Base-by-base conservation (phyloP, 1,140 invertebrate genomes). In the Drosophila ohnishii region DNA sequence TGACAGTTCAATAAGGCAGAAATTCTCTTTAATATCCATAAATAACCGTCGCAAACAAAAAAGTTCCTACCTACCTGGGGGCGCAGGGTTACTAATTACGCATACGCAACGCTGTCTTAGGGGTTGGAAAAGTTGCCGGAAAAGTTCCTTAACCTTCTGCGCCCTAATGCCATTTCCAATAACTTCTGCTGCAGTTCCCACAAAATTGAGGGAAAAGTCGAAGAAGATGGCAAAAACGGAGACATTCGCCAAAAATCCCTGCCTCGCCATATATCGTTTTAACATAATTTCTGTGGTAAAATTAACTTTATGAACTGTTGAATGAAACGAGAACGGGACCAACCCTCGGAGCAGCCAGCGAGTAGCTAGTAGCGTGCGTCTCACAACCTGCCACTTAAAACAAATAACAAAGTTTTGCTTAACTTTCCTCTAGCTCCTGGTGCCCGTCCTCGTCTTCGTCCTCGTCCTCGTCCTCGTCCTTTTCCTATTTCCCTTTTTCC, bases 261-360 rank as follows among this genome's bases (percentile, higher is more conserved):
- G 60, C 64, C 83, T 65, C 35, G 78, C 59, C 84, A 84, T 88
- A 84, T 90, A 90, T 90, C 88, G 87, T 90, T 90, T 90, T 90
- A 90, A 90, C 87, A 90, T 90, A 90, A 90, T 90, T 90, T 90
- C 73, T 90, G 87, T 87, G 87, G 88, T 86, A 85, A 90, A 90
- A 90, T 90, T 90, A 90, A 90, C 88, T 90, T 90, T 90, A 90
- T 90, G 87, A 90, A 90, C 88, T 90, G 87, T 90, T 90, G 88
- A 90, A 85, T 89, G 69, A 78, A 75, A 70, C 81, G 73, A 67
- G 40, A 48, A 47, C 42, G 56, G 57, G 76, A 55, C 55, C 69
- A 73, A 74, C 59, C 60, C 60, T 62, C 69, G 72, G 48, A 67
- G 58, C 59, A 71, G 62, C 39, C 64, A 44, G 65, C 62, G 62